A percentile compares a stretch with the other conserved stretches of the same genome.
Conservation (phyloP, 2,888 invertebrate genomes). For the Apotomis betuletana region DNA sequence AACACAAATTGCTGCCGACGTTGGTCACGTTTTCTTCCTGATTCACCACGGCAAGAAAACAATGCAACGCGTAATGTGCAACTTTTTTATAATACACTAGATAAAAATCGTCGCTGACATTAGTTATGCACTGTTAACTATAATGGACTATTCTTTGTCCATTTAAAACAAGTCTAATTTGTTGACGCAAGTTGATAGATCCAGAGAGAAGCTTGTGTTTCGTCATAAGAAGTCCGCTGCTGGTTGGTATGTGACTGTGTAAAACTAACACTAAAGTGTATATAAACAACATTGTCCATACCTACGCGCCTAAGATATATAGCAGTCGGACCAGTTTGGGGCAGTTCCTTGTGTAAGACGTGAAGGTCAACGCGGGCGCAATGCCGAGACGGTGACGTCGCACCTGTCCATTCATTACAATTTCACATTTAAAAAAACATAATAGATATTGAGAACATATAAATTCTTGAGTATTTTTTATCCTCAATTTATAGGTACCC, state of each 20-base stretch:
- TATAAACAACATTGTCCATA: constrained; percentile 11
- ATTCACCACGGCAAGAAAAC: constrained; percentile 41
- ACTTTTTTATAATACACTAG: constrained; percentile 38
- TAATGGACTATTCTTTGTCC: constrained; percentile 44
- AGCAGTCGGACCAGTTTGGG: constrained; percentile 53
- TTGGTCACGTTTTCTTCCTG: constrained; percentile 34
- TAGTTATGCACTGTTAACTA: constrained; percentile 46
- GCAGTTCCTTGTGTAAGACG: constrained; percentile 46
- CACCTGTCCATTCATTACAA: constrained; percentile 27
- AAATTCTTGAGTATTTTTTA: too few species aligned
- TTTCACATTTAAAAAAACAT: neutral
- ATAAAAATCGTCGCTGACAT: constrained; percentile 43
- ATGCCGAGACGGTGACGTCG: constrained; percentile 35
- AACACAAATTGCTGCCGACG: constrained; percentile 19
- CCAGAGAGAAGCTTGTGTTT: neutral
- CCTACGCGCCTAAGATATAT: constrained; percentile 17
- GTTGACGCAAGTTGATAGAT: neutral
- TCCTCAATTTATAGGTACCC: too few species aligned
- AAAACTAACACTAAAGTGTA: neutral
- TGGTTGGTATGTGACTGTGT: neutral
- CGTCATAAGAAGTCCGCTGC: neutral
- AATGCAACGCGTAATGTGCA: constrained; percentile 47
- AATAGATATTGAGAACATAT: too few species aligned
- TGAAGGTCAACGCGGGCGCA: constrained; percentile 53
- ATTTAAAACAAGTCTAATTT: constrained; percentile 5